Evolutionary conservation across 2,888 invertebrate genomes (phyloP), one percentile per base, ranked within the genome.

Genomic region (Athetis lepigone): DNA sequence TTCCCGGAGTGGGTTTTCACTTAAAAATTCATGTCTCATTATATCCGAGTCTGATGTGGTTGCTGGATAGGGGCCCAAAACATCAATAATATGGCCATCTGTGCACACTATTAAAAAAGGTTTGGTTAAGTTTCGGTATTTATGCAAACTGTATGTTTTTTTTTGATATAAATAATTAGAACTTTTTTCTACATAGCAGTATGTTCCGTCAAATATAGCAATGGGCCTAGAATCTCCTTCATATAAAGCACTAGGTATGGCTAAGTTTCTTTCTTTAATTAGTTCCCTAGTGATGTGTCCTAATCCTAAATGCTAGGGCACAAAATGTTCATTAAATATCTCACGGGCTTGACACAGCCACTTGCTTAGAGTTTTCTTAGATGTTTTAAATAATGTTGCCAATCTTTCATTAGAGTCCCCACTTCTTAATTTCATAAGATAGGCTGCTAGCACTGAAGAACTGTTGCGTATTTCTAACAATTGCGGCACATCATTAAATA

Each of bases 141-240:
- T 29, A 21, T 42, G 21, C 21, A 33, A 33, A 21, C 39, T 40
- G 13, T 40, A 52, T 27, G 40, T 51, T 40, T 40, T 51, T 39
- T 27, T 19, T 18, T n/a, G n/a, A 19, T 51, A 23, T 13, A 40
- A 27, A 40, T 51, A 52, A 40, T 52, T 52, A 1, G 52, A 52
- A 29, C 40, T 52, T 40, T 52, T 52, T 52, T 52, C 5, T 9
- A 52, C 4, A 27, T 52, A 27, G 5, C 18, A 18, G 9, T 42
- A 52, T 19, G 29, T 52, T 27, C 19, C 42, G 5, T 52, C 42
- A 27, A 29, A 52, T 19, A 52, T 29, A 19, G n/a, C 40, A 0
- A 52, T 52, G 3, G 52, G 50, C 49, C 49, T 50, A 36, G 33
- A 49, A 49, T 33, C 50, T 18, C 23, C 37, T n/a, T 29, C 23